These are phyloP conservation scores for Erebia epiphron DNA, from an alignment of 2,888 invertebrate species.

Conservation along the genomic window DNA sequence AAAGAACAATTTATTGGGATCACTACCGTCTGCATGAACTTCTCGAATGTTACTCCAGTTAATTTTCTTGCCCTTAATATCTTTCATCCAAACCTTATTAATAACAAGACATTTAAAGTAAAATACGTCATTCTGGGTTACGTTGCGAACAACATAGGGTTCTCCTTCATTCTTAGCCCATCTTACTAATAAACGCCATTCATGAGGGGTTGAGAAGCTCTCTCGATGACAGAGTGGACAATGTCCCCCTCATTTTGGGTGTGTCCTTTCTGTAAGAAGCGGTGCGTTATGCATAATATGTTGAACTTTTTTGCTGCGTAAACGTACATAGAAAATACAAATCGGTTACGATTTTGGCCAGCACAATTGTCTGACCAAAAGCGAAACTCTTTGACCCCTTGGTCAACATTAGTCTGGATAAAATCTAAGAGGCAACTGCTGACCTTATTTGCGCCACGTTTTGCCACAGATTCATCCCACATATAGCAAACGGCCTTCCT, in stretches of 20 bases:
- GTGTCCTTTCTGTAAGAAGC: slow-evolving; percentile 36
- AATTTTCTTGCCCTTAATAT: slow-evolving; percentile 4
- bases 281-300: not conserved
- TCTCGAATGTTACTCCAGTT: slow-evolving; percentile 2
- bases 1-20: not conserved
- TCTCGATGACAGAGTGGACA: slow-evolving; percentile 22
- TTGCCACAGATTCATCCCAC: slow-evolving; percentile 33
- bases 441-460: slow-evolving; percentile 34
- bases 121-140: slow-evolving; percentile 1
- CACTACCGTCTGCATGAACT: not conserved
- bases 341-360: slow-evolving; percentile 35
- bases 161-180: slow-evolving; percentile 38
- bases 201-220: slow-evolving; percentile 22
- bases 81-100: slow-evolving; percentile 3
- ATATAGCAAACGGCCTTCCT: slow-evolving; percentile 32
- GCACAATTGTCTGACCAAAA: slow-evolving; percentile 36
- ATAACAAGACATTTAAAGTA: not conserved
- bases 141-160: slow-evolving; percentile 33
- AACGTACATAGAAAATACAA: slow-evolving; percentile 34
- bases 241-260: slow-evolving; percentile 31
- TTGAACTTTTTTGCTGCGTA: slow-evolving; percentile 16
- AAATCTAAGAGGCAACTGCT: slow-evolving; percentile 31
- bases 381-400: slow-evolving; percentile 30
- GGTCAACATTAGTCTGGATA: slow-evolving; percentile 18
- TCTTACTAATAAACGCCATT: slow-evolving; percentile 27